These are phyloP conservation scores for Stercorarius parasiticus DNA, from an alignment of 2,113 vertebrate genomes.

Conservation along the genomic window DNA sequence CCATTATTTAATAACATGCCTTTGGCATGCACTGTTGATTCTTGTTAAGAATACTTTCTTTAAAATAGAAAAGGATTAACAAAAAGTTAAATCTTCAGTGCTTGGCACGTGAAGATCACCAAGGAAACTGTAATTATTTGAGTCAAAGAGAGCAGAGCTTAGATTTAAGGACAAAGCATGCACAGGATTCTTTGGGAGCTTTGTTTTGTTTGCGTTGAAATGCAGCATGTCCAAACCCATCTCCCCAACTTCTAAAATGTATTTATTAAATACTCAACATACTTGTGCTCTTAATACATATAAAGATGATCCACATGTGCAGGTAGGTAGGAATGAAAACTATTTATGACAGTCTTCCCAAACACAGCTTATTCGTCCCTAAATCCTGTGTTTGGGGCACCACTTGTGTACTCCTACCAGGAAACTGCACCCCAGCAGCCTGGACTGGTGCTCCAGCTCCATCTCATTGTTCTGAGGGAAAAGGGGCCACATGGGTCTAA, in stretches of 20 bases:
- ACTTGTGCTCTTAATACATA: neutral
- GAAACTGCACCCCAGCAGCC: neutral
- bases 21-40: neutral
- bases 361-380: neutral
- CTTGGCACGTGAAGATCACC: constrained; percentile 41
- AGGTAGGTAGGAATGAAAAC: neutral
- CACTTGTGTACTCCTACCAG: rapidly evolving
- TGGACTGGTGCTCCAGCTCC: neutral
- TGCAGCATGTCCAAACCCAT: neutral
- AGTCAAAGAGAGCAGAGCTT: neutral
- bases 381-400: neutral
- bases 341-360: neutral
- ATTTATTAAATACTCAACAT: neutral
- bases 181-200: neutral
- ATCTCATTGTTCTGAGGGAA: neutral
- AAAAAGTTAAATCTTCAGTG: constrained; percentile 23
- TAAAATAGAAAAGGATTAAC: constrained; percentile 33
- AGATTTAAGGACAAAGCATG: neutral
- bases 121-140: constrained; percentile 52
- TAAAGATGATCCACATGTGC: neutral
- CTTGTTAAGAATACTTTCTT: neutral
- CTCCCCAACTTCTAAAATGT: neutral
- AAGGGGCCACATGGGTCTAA: neutral
- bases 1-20: neutral
- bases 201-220: neutral